phyloP scores from a whole-genome alignment of 2,888 invertebrate species.

The Agapostemon virescens region DNA sequence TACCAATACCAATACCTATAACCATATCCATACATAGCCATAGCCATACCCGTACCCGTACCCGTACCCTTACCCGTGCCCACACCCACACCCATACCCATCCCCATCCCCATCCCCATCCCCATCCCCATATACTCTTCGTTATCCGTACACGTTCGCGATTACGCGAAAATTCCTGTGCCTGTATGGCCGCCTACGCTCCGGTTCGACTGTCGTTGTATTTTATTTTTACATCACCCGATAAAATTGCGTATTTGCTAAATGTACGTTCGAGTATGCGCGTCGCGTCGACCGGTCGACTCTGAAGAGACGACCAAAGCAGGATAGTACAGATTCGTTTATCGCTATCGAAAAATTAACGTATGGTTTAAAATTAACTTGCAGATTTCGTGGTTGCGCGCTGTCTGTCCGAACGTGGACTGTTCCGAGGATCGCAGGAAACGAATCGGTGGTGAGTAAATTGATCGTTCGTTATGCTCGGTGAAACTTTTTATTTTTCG shows the following conservation, averaged over 20 bases:
- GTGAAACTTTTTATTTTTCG: too few relatives aligned
- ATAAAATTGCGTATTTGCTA: not conserved
- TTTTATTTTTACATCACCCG: not conserved
- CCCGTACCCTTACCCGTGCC: not conserved
- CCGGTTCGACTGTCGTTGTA: too few relatives aligned
- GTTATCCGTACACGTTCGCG: not conserved
- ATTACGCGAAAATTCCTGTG: constrained; percentile 8
- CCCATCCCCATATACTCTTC: too few relatives aligned
- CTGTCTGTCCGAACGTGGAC: not conserved
- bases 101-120: not conserved
- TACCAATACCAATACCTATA: too few relatives aligned
- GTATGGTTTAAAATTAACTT: constrained; percentile 7
- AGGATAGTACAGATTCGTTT: not conserved
- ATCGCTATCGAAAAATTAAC: not conserved
- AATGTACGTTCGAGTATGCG: too few relatives aligned
- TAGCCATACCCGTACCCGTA: not conserved
- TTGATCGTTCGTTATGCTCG: not conserved
- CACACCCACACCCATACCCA: not conserved
- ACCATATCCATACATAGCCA: not conserved
- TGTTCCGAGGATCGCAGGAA: not conserved
- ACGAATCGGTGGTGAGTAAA: constrained; percentile 25
- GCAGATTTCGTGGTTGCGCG: not conserved
- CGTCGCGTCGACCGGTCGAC: too few relatives aligned
- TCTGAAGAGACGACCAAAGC: too few relatives aligned
- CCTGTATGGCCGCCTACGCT: not conserved